phyloP scores from a whole-genome alignment of 2,888 invertebrate genomes.

The Nudaria mundana region DNA sequence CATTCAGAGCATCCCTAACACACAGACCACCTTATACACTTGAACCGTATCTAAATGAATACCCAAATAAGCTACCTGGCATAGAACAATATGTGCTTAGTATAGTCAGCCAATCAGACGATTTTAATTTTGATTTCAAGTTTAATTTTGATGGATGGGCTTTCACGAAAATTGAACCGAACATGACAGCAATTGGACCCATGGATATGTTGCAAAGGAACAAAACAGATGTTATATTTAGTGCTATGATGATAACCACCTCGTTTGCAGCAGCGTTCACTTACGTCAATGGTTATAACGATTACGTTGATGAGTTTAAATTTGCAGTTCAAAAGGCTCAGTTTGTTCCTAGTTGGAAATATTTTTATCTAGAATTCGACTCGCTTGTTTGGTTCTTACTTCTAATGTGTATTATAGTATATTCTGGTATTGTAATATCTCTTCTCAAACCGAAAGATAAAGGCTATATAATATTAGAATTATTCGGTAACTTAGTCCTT shows the following conservation, averaged over 20 bases:
- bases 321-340: conserved; percentile 39
- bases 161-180: conserved; percentile 1
- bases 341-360: conserved; percentile 33
- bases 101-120: conserved; percentile 4
- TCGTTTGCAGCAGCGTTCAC: conserved; percentile 30
- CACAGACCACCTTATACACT: conserved; percentile 50
- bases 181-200: conserved; percentile 24
- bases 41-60: conserved; percentile 2
- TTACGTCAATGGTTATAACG: conserved; percentile 37
- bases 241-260: conserved; percentile 25
- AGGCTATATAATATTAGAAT: conserved; percentile 29
- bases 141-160: not conserved
- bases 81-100: conserved; percentile 9
- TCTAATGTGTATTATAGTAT: conserved; percentile 28
- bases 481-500: conserved; percentile 40
- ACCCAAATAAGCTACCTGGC: conserved; percentile 3
- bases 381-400: conserved; percentile 40
- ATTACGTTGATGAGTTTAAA: conserved; percentile 38
- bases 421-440: conserved; percentile 30
- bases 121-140: conserved; percentile 3
- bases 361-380: conserved; percentile 42
- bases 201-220: conserved; percentile 30
- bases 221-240: conserved; percentile 28
- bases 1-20: conserved; percentile 30
- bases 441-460: conserved; percentile 32